Conservation (phyloP, 53 echinoderm and acorn worm species). For the Holothuria scabra region DNA sequence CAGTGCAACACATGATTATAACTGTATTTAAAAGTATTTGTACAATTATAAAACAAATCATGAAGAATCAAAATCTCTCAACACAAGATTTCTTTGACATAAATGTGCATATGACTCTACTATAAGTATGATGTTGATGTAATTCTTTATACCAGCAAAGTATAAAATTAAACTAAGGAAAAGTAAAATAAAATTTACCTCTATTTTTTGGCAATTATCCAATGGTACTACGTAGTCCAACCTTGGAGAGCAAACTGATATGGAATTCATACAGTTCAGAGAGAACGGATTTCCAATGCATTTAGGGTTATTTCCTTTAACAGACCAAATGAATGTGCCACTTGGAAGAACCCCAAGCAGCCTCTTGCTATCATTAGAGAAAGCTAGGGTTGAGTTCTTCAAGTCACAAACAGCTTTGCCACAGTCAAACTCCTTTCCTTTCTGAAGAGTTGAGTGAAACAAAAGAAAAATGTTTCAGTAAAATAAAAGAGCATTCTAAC, state of each 20-base stretch:
- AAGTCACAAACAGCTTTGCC: conserved; percentile 49
- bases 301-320: conserved; percentile 56
- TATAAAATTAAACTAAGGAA: no score
- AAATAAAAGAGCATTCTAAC: background rate
- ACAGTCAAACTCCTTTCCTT: conserved; percentile 63
- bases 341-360: conserved; percentile 74
- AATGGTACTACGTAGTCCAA: conserved; percentile 67
- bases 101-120: no score
- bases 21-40: no score
- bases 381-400: conserved; percentile 61
- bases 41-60: no score
- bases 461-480: background rate
- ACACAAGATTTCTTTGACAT: no score
- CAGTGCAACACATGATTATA: no score
- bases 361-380: conserved; percentile 66
- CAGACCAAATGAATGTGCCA: conserved; percentile 77
- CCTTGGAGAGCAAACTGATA: conserved; percentile 60
- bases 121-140: no score
- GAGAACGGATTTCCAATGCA: conserved; percentile 57
- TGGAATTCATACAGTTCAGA: conserved; percentile 53
- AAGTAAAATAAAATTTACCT: no score
- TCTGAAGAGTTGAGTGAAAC: conserved; percentile 45
- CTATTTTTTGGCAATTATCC: no score
- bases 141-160: no score
- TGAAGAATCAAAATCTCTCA: no score